Base-by-base conservation (phyloP, 1,140 invertebrate genomes). In the Asobara japonica region DNA sequence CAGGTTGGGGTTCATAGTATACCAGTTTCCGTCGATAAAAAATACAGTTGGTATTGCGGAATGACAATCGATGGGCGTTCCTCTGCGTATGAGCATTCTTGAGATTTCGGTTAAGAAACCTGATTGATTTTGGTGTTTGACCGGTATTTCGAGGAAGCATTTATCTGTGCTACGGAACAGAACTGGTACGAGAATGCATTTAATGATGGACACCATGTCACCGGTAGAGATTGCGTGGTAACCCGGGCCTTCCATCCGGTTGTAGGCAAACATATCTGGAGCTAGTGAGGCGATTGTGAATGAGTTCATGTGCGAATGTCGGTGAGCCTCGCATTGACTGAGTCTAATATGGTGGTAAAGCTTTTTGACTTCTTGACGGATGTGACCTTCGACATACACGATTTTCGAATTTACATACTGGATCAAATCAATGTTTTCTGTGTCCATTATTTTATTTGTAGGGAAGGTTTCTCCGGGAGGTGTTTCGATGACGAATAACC, bases 401-500 rank as follows among this genome's bases (percentile, higher is more conserved):
- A 79, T 77, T 51, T 77, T 77, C 0, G 74, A 27, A 48, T 79
- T 79, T 0, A 79, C 61, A 10, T 79, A 79, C 6, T 71, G 48
- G 38, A 75, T 25, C 20, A 78, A 27, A 20, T 77, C 78, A 13
- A 79, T 65, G 18, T 79, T 74, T 18, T 77, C 71, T 0, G 31
- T 61, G 27, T 62, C 60, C n/a, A 62, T 31, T 5, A n/a, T 7
- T 4, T 30, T 7, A 6, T 0, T 65, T 62, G 38, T 13, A 2
- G 67, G 5, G 18, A 48, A 29, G 2, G 45, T 31, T 16, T 36
- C 25, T 1, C 45, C 31, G 1, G 27, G 31, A 2, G 1, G 1
- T 3, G 25, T 70, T 71, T 79, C 72, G 0, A 81, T 13, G n/a
- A 81, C 76, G 8, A 80, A 62, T 0, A 78, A 13, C 61, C 66